A percentile compares a stretch with the other conserved stretches of the same genome.
These are phyloP conservation scores for Perithous albicinctus DNA, from an alignment of 2,888 invertebrate genomes.

Conservation along the genomic window DNA sequence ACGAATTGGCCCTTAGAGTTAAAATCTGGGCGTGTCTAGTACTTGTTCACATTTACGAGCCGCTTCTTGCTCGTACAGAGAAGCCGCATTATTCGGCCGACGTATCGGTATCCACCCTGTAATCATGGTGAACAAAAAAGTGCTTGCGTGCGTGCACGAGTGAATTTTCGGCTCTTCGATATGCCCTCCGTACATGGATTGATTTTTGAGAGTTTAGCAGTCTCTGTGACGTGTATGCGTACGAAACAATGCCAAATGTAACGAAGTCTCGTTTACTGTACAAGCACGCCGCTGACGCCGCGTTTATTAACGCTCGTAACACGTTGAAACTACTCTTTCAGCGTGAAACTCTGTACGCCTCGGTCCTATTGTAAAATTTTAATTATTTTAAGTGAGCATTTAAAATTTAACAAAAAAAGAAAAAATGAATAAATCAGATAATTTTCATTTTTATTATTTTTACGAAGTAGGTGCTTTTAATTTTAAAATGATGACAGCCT, in stretches of 20 bases:
- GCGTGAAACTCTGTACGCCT: conserved; percentile 18
- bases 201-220: conserved; percentile 53
- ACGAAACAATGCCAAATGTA: conserved; percentile 1
- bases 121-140: conserved; percentile 55
- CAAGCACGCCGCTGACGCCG: too few species aligned
- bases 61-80: conserved; percentile 26
- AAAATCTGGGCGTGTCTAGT: conserved; percentile 65
- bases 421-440: too few species aligned
- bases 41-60: conserved; percentile 61
- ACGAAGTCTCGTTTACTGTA: conserved; percentile 24
- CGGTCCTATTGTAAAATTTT: too few species aligned
- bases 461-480: too few species aligned
- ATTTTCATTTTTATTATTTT: too few species aligned
- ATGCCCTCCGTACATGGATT: conserved; percentile 47
- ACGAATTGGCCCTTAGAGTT: conserved; percentile 63
- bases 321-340: conserved; percentile 18
- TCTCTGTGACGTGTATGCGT: conserved; percentile 29
- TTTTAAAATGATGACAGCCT: too few species aligned
- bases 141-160: conserved; percentile 50
- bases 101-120: conserved; percentile 57
- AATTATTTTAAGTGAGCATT: too few species aligned
- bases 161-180: conserved; percentile 46
- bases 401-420: too few species aligned
- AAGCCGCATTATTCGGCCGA: conserved; percentile 44
- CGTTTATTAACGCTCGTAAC: conserved; percentile 23